Evolutionary conservation across 1,140 invertebrate genomes (phyloP).

Genomic region (Drosophila santomea): DNA sequence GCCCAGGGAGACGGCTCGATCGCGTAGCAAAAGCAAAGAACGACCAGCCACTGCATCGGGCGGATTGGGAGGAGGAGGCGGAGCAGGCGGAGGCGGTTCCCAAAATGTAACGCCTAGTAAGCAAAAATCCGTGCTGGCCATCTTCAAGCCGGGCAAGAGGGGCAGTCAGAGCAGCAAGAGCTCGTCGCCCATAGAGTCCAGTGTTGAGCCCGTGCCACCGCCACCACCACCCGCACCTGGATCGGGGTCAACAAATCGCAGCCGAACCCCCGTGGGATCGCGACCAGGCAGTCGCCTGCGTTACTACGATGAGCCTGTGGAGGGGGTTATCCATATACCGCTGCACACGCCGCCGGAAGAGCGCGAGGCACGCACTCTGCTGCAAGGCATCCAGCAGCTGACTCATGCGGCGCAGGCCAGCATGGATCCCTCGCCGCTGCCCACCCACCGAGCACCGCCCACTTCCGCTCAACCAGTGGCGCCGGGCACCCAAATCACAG

Average conservation of each 20-base stretch:
- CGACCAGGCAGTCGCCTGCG: constrained; percentile 81
- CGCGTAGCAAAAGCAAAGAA: constrained; percentile 89
- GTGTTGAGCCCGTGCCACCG: constrained; percentile 40
- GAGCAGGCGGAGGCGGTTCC: constrained; percentile 50
- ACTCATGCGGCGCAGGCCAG: constrained; percentile 54
- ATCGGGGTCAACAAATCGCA: constrained; percentile 37
- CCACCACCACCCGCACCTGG: constrained; percentile 56
- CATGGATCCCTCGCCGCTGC: constrained; percentile 56
- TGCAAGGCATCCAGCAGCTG: constrained; percentile 72
- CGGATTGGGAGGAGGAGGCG: constrained; percentile 34
- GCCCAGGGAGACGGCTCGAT: constrained; percentile 84
- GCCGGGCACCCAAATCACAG: constrained; percentile 53
- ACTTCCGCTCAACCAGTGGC: background rate
- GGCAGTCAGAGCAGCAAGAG: constrained; percentile 79
- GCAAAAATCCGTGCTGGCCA: constrained; percentile 87
- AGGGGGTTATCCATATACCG: constrained; percentile 88
- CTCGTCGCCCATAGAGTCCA: constrained; percentile 78
- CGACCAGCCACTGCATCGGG: constrained; percentile 61
- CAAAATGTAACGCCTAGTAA: constrained; percentile 86
- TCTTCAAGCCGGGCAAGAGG: constrained; percentile 87
- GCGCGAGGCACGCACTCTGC: constrained; percentile 80
- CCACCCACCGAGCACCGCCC: constrained; percentile 22
- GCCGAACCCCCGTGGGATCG: constrained; percentile 59
- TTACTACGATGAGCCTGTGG: constrained; percentile 87
- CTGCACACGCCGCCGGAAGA: constrained; percentile 89